Base-by-base conservation (phyloP, 2,888 invertebrate genomes). In the Rhimphoctona megacephalus region DNA sequence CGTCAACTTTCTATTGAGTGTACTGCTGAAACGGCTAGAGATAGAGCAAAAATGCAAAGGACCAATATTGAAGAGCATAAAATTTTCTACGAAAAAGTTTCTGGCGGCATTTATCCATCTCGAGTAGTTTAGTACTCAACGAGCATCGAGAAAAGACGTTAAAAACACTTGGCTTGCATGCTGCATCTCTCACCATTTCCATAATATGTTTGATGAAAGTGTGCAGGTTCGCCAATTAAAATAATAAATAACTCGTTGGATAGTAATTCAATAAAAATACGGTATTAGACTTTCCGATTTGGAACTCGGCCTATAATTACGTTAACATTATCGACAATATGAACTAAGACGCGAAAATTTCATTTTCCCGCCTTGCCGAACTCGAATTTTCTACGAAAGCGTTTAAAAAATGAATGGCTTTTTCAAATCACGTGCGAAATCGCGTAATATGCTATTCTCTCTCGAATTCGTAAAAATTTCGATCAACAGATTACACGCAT, bases 401-500 rank as follows among this genome's bases (percentile, higher is more conserved):
- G 2, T 49, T 0, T 49, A 1, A 19, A 17, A 54, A 54, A 54
- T 8, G 8, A n/a, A 22, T 19, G 1, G 54, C 7, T 6, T 1
- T 54, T 22, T 22, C 7, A 57, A 57, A 25, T 1, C 14, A 14
- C 25, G 25, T 25, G 57, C 25, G 25, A 57, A 57, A 25, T 22
- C 2, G 14, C 57, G 25, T 25, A 17, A 9, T 11, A 43, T 11
- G 11, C 9, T 3, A 22, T 54, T 54, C 22, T 22, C 33, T 33
- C 33, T 33, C 33, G 54, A 11, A 57, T 79, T 30, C 6, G 25
- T 43, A 11, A 39, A 69, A 3, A n/a, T 49, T 33, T 66, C 17
- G 7, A 64, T 64, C 49, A 54, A 3, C 94, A 98, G 98, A 94
- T 95, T 99, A 87, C 99, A 99, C 94, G 96, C 98, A 80, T 99